phyloP scores from a whole-genome alignment of 2,888 invertebrate species.

The Brachypalpus laphriformis region DNA sequence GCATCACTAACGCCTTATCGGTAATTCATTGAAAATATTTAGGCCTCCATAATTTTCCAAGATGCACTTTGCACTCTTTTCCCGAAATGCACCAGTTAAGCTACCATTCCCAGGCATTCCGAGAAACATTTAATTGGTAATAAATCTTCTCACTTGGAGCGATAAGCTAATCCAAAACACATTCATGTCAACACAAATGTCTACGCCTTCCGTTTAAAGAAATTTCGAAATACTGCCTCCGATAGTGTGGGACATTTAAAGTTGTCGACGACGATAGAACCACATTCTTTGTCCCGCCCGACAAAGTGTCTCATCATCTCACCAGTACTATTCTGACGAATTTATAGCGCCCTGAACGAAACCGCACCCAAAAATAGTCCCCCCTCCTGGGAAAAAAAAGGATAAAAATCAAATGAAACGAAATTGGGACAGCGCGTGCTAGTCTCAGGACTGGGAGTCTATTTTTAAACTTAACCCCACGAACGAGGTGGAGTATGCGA shows the following conservation, averaged over 20 bases:
- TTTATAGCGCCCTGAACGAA: background rate
- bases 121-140: constrained; percentile 64
- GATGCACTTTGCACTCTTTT: constrained; percentile 46
- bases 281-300: constrained; percentile 3
- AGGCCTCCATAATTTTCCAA: constrained; percentile 28
- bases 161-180: constrained; percentile 58
- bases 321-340: constrained; percentile 17
- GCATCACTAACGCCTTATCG: constrained; percentile 6
- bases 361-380: constrained; percentile 37
- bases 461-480: constrained; percentile 30
- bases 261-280: background rate
- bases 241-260: background rate
- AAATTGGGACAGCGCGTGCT: constrained; percentile 53
- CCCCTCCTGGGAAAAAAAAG: constrained; percentile 19
- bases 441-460: constrained; percentile 20
- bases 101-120: background rate
- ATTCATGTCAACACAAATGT: constrained; percentile 47
- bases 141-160: constrained; percentile 59
- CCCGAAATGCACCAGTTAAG: constrained; percentile 33
- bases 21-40: background rate
- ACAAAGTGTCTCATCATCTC: background rate
- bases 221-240: background rate
- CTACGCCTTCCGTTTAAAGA: constrained; percentile 13
- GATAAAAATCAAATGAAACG: constrained; percentile 18
- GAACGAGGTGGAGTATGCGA: background rate